phyloP scores from a whole-genome alignment of 2,113 vertebrate species.

The Fukomys damarensis region DNA sequence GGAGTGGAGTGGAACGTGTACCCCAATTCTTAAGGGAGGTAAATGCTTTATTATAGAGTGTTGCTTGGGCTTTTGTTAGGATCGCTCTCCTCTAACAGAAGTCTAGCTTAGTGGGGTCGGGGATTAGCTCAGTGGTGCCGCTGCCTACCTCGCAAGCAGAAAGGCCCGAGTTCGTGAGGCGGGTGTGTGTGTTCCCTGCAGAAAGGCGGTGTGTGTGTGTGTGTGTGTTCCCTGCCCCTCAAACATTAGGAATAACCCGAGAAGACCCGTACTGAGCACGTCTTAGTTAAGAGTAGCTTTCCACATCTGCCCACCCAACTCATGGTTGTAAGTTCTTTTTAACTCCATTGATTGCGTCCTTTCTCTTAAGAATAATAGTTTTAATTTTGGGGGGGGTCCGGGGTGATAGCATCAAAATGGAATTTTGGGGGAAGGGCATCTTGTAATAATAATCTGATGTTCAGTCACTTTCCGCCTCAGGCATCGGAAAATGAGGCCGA shows the following conservation, averaged over 20 bases:
- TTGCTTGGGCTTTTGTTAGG: not conserved
- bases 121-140: no score
- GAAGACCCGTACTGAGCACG: not conserved
- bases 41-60: not conserved
- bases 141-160: no score
- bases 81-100: not conserved
- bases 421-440: not conserved
- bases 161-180: no score
- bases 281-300: not conserved
- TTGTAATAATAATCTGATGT: not conserved
- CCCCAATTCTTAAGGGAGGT: not conserved
- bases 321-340: not conserved
- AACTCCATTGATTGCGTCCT: not conserved
- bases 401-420: slow-evolving; percentile 39
- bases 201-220: not conserved
- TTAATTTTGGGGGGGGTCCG: not conserved
- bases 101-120: not conserved
- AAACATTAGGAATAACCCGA: not conserved
- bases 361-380: slow-evolving; percentile 25
- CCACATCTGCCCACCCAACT: not conserved
- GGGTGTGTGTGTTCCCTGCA: no score
- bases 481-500: not conserved
- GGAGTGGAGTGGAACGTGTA: not conserved
- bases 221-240: not conserved
- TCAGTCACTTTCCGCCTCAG: not conserved